Evolutionary conservation across 2,888 invertebrate genomes (phyloP), one percentile per base, ranked within the genome.

Genomic region (Sminthurinus aureus): DNA sequence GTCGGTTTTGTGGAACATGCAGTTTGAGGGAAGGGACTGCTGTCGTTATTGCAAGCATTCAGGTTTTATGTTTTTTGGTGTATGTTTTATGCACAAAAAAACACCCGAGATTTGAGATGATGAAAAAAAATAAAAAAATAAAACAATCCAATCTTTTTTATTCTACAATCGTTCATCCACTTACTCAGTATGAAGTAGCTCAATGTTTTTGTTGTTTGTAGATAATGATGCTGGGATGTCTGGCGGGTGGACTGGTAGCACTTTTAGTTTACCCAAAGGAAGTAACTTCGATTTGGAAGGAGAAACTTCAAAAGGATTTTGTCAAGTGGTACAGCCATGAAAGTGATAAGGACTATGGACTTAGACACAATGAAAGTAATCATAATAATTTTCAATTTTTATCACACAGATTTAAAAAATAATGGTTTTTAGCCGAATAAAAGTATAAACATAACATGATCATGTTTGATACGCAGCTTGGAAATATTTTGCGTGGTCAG

Each of bases 11-110:
- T 26, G 74, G 74, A 26, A 74, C 38, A 9, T 74, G 74, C 18
- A 74, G 74, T 74, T 26, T 74, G 12, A 22, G 74, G 24, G 74
- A 74, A 26, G 74, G 74, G 18, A 9, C 74, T 18, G 74, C 74
- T 12, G 74, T 74, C 6, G 18, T 74, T 24, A 74, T 74, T 26
- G 38, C 12, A 4, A 18, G 24, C 6, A 26, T 26, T 74, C 74
- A 74, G 74, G 74, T 74, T 18, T 74, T 6, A 3, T 15, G 15
- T 38, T 6, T 38, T 6, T 38, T 38, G 38, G 38, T 38, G 1
- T 38, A 38, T 4, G 1, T 38, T 38, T 38, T 38, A 38, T 38
- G n/a, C 38, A 38, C 6, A 6, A 38, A 38, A 38, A 38, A 38
- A 6, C 6, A n/a, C 6, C 3, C 6, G 38, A 6, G 38, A 38